phyloP scores from a whole-genome alignment of 2,797 vertebrate genomes.

The Ctenochaetus hawaiiensis region DNA sequence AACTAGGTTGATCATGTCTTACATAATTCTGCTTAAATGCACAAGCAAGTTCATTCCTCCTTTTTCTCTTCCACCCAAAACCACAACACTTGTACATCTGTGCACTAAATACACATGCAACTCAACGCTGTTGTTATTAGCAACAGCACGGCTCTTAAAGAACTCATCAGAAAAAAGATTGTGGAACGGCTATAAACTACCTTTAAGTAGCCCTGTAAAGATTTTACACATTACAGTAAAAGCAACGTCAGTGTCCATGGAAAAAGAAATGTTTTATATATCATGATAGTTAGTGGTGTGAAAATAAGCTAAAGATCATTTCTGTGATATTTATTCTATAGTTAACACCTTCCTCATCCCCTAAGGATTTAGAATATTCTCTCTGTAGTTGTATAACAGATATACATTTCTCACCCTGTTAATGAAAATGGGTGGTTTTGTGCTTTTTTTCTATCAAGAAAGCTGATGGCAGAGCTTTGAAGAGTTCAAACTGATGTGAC shows the following conservation, averaged over 20 bases:
- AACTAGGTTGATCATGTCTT: background rate
- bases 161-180: background rate
- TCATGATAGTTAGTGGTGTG: background rate
- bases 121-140: background rate
- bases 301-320: background rate
- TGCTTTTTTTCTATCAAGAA: conserved; percentile 23
- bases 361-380: background rate
- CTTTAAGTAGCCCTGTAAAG: background rate
- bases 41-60: background rate
- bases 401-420: background rate
- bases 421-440: conserved; percentile 24
- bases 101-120: background rate
- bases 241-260: background rate
- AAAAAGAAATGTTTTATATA: background rate
- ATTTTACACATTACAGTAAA: background rate
- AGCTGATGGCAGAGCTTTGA: conserved; percentile 63
- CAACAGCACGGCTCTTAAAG: background rate
- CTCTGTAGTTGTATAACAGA: background rate
- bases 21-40: background rate
- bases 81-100: background rate
- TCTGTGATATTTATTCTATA: background rate
- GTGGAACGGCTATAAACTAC: background rate
- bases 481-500: conserved; percentile 58
- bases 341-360: background rate
- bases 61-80: background rate